These are phyloP conservation scores for Chloroceryle aenea DNA, from an alignment of 2,113 vertebrate species.

Conservation along the genomic window DNA sequence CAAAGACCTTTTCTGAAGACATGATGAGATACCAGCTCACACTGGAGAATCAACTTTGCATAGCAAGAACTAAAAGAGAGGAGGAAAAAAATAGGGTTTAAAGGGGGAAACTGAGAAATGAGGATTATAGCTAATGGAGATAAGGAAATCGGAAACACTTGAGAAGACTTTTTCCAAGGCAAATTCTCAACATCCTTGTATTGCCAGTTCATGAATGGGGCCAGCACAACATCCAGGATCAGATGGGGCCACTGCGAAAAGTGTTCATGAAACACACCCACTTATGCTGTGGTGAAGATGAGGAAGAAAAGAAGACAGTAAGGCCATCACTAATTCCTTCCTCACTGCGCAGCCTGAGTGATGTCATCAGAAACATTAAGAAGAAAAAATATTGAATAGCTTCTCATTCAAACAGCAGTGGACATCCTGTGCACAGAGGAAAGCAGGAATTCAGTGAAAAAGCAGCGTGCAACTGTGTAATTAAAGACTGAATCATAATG, in stretches of 20 bases:
- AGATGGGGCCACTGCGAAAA: background rate
- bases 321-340: background rate
- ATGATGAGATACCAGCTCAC: background rate
- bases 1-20: background rate
- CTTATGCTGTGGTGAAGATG: background rate
- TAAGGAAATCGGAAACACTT: background rate
- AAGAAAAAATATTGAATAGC: background rate
- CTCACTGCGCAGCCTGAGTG: background rate
- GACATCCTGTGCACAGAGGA: background rate
- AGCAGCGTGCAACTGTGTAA: background rate
- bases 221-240: background rate
- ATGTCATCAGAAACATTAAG: background rate
- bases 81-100: background rate
- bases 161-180: background rate
- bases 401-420: background rate
- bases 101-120: background rate
- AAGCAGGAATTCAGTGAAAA: background rate
- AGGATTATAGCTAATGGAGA: background rate
- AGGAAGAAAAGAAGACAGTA: background rate
- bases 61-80: background rate
- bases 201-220: rapidly evolving
- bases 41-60: background rate
- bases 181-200: background rate
- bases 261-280: background rate
- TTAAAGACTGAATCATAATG: slow-evolving; percentile 17